Conservation (phyloP, 2,113 vertebrate species). For the Eclectus roratus region DNA sequence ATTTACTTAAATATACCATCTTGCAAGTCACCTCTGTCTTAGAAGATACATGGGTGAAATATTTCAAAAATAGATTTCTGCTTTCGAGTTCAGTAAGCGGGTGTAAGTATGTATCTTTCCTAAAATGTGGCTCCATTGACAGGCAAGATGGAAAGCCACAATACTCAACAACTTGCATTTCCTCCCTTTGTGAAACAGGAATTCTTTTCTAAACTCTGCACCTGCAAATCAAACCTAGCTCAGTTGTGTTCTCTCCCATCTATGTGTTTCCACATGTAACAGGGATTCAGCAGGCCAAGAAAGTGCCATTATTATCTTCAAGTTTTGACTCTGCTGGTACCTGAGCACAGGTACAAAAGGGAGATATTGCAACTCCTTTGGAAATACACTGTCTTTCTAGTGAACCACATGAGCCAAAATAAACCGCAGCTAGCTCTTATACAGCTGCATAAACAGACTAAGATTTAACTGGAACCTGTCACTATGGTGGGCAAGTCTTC, state of each 20-base stretch:
- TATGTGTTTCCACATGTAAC: background rate
- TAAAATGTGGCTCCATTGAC: background rate
- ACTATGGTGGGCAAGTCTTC: background rate
- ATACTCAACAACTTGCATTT: background rate
- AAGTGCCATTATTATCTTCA: background rate
- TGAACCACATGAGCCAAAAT: background rate
- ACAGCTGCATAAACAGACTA: background rate
- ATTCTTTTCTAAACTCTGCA: background rate
- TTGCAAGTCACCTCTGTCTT: background rate
- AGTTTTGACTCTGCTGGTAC: slow-evolving; percentile 13
- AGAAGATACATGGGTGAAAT: background rate
- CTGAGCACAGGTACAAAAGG: background rate
- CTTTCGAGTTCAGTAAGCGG: background rate
- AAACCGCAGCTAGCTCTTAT: background rate
- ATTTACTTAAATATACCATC: background rate
- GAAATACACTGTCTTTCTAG: background rate
- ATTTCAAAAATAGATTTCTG: background rate
- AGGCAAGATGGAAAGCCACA: background rate
- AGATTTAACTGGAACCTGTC: background rate
- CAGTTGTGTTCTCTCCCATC: background rate
- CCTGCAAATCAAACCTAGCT: background rate
- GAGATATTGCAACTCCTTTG: background rate
- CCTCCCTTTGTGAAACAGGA: background rate
- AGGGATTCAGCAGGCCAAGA: background rate
- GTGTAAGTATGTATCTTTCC: background rate